These are phyloP conservation scores for Solenopsis fugax DNA, from an alignment of 1,140 invertebrate genomes.

Conservation along the genomic window DNA sequence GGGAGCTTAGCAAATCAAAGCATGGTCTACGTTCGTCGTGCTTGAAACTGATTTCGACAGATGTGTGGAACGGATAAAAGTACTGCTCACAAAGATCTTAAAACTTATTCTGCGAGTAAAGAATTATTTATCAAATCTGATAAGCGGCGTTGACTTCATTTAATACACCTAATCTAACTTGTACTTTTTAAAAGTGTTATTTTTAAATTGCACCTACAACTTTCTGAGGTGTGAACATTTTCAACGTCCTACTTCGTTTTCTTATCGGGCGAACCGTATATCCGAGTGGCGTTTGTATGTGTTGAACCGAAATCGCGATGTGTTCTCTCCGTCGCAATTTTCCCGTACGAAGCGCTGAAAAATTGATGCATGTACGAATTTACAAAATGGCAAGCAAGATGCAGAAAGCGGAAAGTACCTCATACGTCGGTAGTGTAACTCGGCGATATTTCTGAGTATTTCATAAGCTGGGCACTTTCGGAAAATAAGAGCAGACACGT, in stretches of 20 bases:
- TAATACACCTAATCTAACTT: background rate
- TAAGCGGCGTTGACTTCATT: background rate
- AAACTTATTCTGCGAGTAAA: background rate
- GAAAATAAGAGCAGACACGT: constrained; percentile 61
- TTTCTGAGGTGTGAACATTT: constrained; percentile 18
- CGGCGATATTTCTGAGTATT: constrained; percentile 66
- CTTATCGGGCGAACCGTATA: constrained; percentile 15
- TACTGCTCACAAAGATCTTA: background rate
- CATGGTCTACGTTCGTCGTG: constrained; percentile 21
- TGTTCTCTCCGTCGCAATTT: constrained; percentile 58
- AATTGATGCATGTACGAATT: constrained; percentile 58
- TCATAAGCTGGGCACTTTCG: constrained; percentile 60
- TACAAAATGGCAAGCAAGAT: constrained; percentile 54
- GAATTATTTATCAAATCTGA: background rate
- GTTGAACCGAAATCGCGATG: constrained; percentile 58
- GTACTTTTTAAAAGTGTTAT: background rate
- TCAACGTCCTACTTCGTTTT: constrained; percentile 21
- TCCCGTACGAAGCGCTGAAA: constrained; percentile 45
- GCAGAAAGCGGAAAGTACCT: constrained; percentile 51
- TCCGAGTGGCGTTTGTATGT: constrained; percentile 30
- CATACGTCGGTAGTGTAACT: constrained; percentile 46
- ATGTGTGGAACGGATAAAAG: constrained; percentile 16
- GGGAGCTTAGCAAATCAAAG: constrained; percentile 58
- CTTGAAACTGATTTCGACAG: constrained; percentile 48
- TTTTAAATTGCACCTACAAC: constrained; percentile 5